Conservation (phyloP, 2,888 invertebrate genomes). For the Plagiodera versicolora region DNA sequence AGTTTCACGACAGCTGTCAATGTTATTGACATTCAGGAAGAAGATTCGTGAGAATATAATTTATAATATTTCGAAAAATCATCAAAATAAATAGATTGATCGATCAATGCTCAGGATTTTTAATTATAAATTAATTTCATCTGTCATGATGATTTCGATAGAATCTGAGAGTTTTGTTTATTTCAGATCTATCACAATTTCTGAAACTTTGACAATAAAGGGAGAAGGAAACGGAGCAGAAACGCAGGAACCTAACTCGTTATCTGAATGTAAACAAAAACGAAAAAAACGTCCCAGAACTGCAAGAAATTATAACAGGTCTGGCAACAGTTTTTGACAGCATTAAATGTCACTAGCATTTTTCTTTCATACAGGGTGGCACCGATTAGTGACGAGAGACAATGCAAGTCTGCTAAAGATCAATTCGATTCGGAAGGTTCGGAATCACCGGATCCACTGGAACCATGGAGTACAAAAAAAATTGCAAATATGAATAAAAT, state of each 20-base stretch:
- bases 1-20: background rate
- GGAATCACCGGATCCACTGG: constrained; percentile 64
- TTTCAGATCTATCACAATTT: constrained; percentile 35
- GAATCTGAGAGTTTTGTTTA: background rate
- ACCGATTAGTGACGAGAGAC: constrained; percentile 52
- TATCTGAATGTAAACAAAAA: constrained; percentile 34
- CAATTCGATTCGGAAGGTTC: constrained; percentile 42
- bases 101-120: background rate
- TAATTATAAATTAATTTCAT: background rate
- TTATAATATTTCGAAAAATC: background rate
- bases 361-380: constrained; percentile 54
- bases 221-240: constrained; percentile 46
- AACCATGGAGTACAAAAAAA: constrained; percentile 73
- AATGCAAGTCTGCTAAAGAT: constrained; percentile 53
- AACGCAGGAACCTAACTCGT: constrained; percentile 30
- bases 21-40: constrained; percentile 14
- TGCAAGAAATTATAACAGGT: constrained; percentile 37
- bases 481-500: constrained; percentile 73
- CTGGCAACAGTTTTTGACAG: background rate
- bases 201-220: constrained; percentile 40
- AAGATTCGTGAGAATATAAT: background rate
- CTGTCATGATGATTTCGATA: background rate
- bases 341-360: too few species aligned
- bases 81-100: background rate
- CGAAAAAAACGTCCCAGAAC: constrained; percentile 49